A percentile compares a stretch with the other conserved stretches of the same genome.
Conservation (phyloP, 1,140 invertebrate genomes). For the Eupeodes corollae region DNA sequence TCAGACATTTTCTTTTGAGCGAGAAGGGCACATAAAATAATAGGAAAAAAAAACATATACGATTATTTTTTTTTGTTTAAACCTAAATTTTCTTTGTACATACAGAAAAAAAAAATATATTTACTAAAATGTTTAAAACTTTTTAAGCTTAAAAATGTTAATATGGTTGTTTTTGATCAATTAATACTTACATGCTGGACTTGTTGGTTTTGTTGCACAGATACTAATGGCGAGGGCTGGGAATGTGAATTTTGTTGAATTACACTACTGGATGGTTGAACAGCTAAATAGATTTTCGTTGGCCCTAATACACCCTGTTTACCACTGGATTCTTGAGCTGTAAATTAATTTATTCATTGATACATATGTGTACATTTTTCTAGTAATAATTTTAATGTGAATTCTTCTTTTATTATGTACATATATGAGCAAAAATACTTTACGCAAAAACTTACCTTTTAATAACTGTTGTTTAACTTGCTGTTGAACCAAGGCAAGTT, state of each 20-base stretch:
- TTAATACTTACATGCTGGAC: constrained; percentile 37
- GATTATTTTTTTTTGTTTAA: too few species aligned
- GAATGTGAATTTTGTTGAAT: constrained; percentile 30
- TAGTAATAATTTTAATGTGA: too few species aligned
- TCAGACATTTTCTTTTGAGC: too few species aligned
- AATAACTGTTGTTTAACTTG: constrained; percentile 78
- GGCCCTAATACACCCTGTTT: constrained; percentile 72
- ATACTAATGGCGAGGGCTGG: constrained; percentile 41
- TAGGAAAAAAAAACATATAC: too few species aligned
- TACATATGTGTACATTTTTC: neutral
- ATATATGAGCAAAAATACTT: too few species aligned
- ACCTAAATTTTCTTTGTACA: too few species aligned
- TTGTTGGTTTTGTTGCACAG: constrained; percentile 36
- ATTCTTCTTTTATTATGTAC: neutral
- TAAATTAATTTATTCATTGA: neutral
- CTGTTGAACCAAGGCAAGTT: constrained; percentile 66
- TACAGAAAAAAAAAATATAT: too few species aligned
- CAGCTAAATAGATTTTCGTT: constrained; percentile 72
- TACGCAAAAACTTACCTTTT: constrained; percentile 57
- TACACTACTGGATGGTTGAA: constrained; percentile 49
- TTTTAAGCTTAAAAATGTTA: too few species aligned
- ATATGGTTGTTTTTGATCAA: constrained; percentile 29
- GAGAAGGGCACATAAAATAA: too few species aligned
- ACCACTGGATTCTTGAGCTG: constrained; percentile 66
- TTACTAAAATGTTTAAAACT: neutral